Base-by-base conservation (phyloP, 2,113 vertebrate genomes). In the Callocephalon fimbriatum region DNA sequence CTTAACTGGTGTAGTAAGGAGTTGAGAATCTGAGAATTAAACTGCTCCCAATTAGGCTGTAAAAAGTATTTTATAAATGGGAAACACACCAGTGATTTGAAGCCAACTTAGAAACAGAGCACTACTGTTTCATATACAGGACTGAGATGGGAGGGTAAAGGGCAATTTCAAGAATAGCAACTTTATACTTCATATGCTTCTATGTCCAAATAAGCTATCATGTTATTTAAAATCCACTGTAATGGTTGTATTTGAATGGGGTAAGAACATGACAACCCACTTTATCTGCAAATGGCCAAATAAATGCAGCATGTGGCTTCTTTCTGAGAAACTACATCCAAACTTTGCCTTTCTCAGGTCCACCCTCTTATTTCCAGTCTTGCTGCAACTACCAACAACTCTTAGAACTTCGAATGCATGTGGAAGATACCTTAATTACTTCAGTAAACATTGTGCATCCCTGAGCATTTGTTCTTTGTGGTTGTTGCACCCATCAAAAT, bases 31-130 rank as follows among this genome's bases (percentile, higher is more conserved):
- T 92, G 92, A 96, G 92, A 96, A 87, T 95, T 95, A 94, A 95
- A 96, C 94, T 91, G 78, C 77, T 97, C 96, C 95, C 95, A 94
- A 95, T 96, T 94, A 97, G 91, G 86, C 93, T 92, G 75, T 97
- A 96, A 97, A 95, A 96, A 58, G 31, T 44, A 44, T 92, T 95
- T 91, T 80, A 94, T 95, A 91, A 95, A 95, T 93, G 95, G 95
- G 89, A 95, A 95, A 76, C 91, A 94, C 84, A 80, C 85, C n/a
- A 77, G 82, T 84, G 78, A 78, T 62, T 94, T 80, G 75, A 94
- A 88, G 90, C 95, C 94, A 94, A 72, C 68, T 94, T 74, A 91
- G 93, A 88, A 96, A 96, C 91, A 95, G 81, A 95, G 50, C 59
- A 91, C 71, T 94, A 90, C 95, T 95, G 89, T 97, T 97, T 87